phyloP scores from a whole-genome alignment of 1,140 invertebrate species.

The Plutomurus gul region DNA sequence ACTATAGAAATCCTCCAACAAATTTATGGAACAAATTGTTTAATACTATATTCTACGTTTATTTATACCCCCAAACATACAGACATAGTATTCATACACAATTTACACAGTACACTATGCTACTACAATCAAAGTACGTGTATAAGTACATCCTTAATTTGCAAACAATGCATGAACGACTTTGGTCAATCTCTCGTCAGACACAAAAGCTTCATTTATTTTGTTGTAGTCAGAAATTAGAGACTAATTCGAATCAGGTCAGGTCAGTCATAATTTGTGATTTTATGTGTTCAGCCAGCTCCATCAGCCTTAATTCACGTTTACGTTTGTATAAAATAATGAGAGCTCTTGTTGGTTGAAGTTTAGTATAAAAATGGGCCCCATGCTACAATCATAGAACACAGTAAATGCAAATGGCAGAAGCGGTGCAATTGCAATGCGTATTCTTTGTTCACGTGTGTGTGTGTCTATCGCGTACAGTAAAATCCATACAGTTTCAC shows the following conservation, averaged over 20 bases:
- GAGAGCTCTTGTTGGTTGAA: neutral
- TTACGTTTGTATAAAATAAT: neutral
- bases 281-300: neutral
- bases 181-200: neutral
- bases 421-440: neutral
- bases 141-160: slow-evolving; percentile 4
- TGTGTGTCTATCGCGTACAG: too few relatives aligned
- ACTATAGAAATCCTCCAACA: too few relatives aligned
- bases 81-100: too few relatives aligned
- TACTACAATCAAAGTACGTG: too few relatives aligned
- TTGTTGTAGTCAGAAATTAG: slow-evolving; percentile 5
- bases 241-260: slow-evolving; percentile 16
- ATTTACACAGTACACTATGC: too few relatives aligned
- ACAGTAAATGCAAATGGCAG: neutral
- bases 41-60: too few relatives aligned
- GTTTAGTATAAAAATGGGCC: neutral
- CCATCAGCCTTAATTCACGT: neutral
- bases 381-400: too few relatives aligned
- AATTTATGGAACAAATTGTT: too few relatives aligned
- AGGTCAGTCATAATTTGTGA: slow-evolving; percentile 14
- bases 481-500: too few relatives aligned
- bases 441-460: neutral
- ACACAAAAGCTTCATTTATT: slow-evolving; percentile 1
- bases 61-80: too few relatives aligned
- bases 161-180: neutral